phyloP scores from a whole-genome alignment of 2,797 vertebrate species.

The Acomys russatus region DNA sequence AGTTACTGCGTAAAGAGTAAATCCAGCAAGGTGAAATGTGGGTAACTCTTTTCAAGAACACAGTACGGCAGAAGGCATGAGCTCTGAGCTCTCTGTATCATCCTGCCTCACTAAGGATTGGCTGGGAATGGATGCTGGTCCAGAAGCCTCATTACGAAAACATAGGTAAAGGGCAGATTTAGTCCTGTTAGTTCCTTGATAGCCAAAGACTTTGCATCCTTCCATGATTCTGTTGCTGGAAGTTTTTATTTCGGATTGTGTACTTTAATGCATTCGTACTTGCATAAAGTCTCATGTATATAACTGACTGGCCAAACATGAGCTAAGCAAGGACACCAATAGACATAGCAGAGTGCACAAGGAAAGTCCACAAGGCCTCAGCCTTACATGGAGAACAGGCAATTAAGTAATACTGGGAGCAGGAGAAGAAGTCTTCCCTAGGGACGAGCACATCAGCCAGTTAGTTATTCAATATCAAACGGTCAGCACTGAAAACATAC shows the following conservation, averaged over 20 bases:
- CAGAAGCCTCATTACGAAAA: neutral
- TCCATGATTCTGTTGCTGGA: neutral
- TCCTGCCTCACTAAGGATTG: neutral
- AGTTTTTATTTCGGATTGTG: neutral
- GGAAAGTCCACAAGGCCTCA: neutral
- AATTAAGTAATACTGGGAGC: neutral
- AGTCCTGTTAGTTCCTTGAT: neutral
- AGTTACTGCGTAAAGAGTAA: neutral
- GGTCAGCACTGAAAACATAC: neutral
- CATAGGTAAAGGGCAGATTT: neutral
- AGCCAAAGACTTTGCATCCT: neutral
- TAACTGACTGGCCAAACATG: neutral
- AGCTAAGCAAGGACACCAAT: neutral
- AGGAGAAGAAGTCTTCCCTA: neutral
- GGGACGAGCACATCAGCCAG: too few species aligned
- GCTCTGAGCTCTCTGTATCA: neutral
- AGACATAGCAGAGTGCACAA: neutral
- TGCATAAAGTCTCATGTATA: neutral
- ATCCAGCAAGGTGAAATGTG: neutral
- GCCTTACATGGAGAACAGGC: too few species aligned
- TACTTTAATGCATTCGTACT: neutral
- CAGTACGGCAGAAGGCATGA: neutral
- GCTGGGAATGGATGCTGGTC: neutral
- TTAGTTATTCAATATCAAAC: neutral
- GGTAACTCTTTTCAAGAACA: neutral